Conservation (phyloP, 2,888 invertebrate genomes). For the Drosophila limbata region DNA sequence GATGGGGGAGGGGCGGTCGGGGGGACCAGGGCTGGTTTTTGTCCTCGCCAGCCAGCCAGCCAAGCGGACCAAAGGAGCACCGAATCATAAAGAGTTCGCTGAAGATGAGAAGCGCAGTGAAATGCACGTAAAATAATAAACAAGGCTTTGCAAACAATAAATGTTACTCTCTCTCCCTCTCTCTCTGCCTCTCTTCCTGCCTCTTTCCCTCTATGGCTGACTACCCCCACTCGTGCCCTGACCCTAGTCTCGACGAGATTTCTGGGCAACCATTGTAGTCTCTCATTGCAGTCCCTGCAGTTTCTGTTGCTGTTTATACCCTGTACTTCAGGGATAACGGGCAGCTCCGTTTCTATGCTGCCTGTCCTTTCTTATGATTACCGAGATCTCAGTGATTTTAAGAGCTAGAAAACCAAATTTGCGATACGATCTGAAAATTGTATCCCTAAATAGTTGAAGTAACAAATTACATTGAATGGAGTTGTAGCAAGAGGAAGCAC, state of each 20-base stretch:
- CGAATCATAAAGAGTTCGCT: constrained; percentile 58
- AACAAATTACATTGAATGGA: too few relatives aligned
- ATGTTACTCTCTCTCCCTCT: constrained; percentile 49
- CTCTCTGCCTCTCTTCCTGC: constrained; percentile 13
- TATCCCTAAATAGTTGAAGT: too few relatives aligned
- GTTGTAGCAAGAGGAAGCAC: too few relatives aligned
- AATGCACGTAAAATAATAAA: constrained; percentile 80
- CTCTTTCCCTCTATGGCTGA: not conserved
- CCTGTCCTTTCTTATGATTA: not conserved
- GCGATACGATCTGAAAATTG: too few relatives aligned
- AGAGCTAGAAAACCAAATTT: not conserved
- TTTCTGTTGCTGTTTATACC: constrained; percentile 13
- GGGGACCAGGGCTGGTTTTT: constrained; percentile 22
- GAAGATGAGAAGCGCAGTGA: constrained; percentile 49
- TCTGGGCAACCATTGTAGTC: constrained; percentile 61
- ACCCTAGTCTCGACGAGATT: constrained; percentile 56
- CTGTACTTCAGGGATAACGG: not conserved
- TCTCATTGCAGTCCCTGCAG: constrained; percentile 25
- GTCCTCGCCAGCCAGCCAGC: constrained; percentile 58
- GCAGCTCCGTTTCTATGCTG: too few relatives aligned
- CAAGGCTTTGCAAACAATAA: constrained; percentile 81
- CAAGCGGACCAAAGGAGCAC: constrained; percentile 57
- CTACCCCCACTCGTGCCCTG: too few relatives aligned
- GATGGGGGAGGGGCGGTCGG: not conserved
- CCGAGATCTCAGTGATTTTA: not conserved